Conservation (phyloP, 2,888 invertebrate genomes). For the Charanyca ferruginea region DNA sequence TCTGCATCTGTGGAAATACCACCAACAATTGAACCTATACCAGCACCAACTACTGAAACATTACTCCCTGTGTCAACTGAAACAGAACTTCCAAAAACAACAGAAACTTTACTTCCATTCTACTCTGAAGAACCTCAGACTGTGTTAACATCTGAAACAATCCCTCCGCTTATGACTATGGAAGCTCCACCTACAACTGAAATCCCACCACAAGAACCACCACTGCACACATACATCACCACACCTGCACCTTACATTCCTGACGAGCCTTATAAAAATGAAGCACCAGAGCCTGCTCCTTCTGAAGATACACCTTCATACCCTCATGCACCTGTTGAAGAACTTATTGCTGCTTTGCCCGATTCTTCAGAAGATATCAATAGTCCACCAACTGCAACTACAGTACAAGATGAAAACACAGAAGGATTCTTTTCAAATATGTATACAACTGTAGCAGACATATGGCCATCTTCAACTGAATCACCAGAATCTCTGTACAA, state of each 20-base stretch:
- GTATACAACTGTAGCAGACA: constrained; percentile 80
- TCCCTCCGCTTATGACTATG: constrained; percentile 39
- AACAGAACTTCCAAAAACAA: constrained; percentile 43
- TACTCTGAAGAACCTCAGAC: constrained; percentile 46
- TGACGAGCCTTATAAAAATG: constrained; percentile 35
- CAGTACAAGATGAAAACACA: constrained; percentile 63
- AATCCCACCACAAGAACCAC: constrained; percentile 41
- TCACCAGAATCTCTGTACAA: constrained; percentile 77
- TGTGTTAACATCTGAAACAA: constrained; percentile 44
- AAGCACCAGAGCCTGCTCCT: constrained; percentile 50
- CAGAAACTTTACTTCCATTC: constrained; percentile 62
- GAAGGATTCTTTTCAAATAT: constrained; percentile 79
- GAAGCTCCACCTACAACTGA: constrained; percentile 46
- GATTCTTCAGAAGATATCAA: constrained; percentile 56
- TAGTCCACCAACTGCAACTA: constrained; percentile 49
- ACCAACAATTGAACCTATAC: constrained; percentile 23
- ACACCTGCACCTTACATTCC: constrained; percentile 40
- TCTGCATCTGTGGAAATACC: constrained; percentile 34
- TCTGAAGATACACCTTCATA: constrained; percentile 28
- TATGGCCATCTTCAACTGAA: constrained; percentile 81
- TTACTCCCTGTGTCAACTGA: constrained; percentile 40
- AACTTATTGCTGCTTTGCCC: constrained; percentile 58
- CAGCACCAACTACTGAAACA: constrained; percentile 18
- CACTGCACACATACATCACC: constrained; percentile 23
- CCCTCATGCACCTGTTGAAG: constrained; percentile 28